Base-by-base conservation (phyloP, 2,888 invertebrate species). In the Biston betularia region DNA sequence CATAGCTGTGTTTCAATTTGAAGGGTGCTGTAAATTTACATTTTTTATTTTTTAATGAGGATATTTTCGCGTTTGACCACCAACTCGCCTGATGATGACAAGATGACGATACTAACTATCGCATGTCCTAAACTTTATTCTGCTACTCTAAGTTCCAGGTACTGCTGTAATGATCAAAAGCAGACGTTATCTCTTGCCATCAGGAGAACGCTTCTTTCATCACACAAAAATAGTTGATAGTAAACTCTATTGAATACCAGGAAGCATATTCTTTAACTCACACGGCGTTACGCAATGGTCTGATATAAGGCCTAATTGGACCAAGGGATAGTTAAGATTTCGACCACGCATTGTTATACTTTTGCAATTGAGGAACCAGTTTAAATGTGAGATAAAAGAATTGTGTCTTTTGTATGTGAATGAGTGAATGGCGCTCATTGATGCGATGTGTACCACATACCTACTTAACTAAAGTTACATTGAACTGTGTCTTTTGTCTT, bases 211-310 rank as follows among this genome's bases (percentile, higher is more conserved):
- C 3, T 24, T 24, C 1, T n/a, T 1, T 24, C 24, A 3, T 24
- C 24, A 24, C 24, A 24, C 3, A 24, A 24, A 24, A 24, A 24
- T 2, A 24, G 24, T 24, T 24, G 24, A 24, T 24, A 24, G 24
- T 73, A 60, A 63, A 78, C 77, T 79, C 72, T 75, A 81, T 76
- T 81, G 81, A 78, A 71, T 77, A 75, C 73, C 80, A 77, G 80
- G 80, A 81, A 81, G 73, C 68, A 50, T 60, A 72, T 81, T 81
- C 80, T 79, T 73, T 63, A 60, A 69, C 70, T 76, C 75, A 73
- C 69, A 73, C 71, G 74, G 75, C 69, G 70, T 80, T 79, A 71
- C 73, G 59, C 61, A 76, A 79, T 63, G 58, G 70, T 77, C 72
- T 79, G 78, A 79, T 75, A 77, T 80, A 80, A 79, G 75, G 45